Evolutionary conservation across 1,140 invertebrate genomes (phyloP).

Genomic region (Tenebrio molitor): DNA sequence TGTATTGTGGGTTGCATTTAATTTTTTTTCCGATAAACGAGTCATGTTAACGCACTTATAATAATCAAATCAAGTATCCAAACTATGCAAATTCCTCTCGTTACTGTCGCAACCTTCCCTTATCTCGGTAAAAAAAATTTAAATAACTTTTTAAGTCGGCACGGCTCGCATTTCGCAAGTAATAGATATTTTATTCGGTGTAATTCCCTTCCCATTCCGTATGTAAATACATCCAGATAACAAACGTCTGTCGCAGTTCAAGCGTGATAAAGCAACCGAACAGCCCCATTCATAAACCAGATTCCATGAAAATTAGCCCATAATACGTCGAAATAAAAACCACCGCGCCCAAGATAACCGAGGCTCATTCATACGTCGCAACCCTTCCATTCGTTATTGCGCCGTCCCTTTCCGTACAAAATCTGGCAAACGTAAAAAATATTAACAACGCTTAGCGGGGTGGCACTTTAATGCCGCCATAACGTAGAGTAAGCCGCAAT

Average conservation of each 20-base stretch:
- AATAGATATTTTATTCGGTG: slow-evolving; percentile 13
- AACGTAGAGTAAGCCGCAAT: slow-evolving; percentile 22
- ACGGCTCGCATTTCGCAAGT: not conserved
- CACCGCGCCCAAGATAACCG: not conserved
- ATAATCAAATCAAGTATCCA: no score
- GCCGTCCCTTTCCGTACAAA: not conserved
- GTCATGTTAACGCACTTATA: no score
- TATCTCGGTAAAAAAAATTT: no score
- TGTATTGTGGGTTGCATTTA: no score
- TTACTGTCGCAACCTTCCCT: no score
- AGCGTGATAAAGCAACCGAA: slow-evolving; percentile 11
- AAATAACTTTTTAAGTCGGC: no score
- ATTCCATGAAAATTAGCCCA: slow-evolving; percentile 15
- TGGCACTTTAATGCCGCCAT: not conserved
- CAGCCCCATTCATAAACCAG: slow-evolving; percentile 8
- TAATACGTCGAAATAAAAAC: slow-evolving; percentile 21
- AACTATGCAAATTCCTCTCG: no score
- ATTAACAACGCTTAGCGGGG: slow-evolving; percentile 6
- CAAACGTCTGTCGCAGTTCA: slow-evolving; percentile 20
- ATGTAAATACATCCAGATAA: slow-evolving; percentile 9
- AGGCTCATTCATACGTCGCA: not conserved
- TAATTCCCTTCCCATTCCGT: slow-evolving; percentile 1
- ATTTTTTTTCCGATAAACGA: no score
- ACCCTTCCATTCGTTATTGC: slow-evolving; percentile 15
- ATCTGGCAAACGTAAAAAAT: slow-evolving; percentile 18